Evolutionary conservation across 2,888 invertebrate species (phyloP).

Genomic region (Chrysolina haemoptera): DNA sequence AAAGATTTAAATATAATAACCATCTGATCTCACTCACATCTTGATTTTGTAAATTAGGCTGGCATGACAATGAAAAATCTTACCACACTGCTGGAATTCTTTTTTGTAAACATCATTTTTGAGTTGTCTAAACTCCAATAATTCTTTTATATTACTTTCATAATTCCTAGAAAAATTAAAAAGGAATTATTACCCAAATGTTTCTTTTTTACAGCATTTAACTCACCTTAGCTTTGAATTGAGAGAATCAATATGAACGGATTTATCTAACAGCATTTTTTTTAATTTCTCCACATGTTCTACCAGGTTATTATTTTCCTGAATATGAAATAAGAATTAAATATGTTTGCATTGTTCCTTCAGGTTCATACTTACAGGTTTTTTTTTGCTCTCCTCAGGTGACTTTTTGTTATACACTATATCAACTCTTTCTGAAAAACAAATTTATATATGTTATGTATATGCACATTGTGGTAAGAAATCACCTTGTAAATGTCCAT

Average conservation of each 20-base stretch:
- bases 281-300: conserved; percentile 59
- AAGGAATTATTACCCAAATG: conserved; percentile 16
- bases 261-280: conserved; percentile 61
- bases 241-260: conserved; percentile 58
- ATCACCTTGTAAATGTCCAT: conserved; percentile 60
- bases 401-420: conserved; percentile 18
- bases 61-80: conserved; percentile 22
- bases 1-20: no score
- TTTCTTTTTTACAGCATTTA: not conserved
- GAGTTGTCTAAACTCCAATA: conserved; percentile 59
- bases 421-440: conserved; percentile 51
- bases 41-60: not conserved
- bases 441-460: not conserved
- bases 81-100: conserved; percentile 58
- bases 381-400: conserved; percentile 29
- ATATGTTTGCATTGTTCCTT: not conserved
- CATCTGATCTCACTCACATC: no score
- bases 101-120: conserved; percentile 54
- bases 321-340: conserved; percentile 13
- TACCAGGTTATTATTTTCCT: conserved; percentile 53
- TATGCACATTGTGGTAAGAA: not conserved
- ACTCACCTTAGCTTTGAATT: conserved; percentile 58
- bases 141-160: conserved; percentile 56
- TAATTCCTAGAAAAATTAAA: conserved; percentile 53
- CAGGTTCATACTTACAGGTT: conserved; percentile 40